A percentile compares a stretch with the other conserved stretches of the same genome.
Evolutionary conservation across 2,113 vertebrate species (phyloP).

Genomic region (Melanocharis versteri): DNA sequence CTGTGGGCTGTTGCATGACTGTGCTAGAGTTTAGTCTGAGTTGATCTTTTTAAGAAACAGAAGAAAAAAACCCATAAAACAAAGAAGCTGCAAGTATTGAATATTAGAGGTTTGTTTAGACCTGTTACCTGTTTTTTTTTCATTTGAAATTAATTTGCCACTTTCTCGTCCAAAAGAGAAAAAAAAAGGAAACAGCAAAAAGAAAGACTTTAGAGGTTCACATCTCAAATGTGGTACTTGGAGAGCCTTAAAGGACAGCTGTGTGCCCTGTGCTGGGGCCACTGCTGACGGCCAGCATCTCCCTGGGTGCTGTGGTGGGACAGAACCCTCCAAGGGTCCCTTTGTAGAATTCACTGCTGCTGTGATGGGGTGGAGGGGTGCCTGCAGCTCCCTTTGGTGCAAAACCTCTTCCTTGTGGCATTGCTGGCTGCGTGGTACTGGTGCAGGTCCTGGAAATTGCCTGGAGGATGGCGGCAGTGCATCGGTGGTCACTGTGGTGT

Average conservation of each 20-base stretch:
- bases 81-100: conserved; percentile 73
- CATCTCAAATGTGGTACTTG: conserved; percentile 61
- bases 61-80: conserved; percentile 31
- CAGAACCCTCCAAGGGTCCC: background rate
- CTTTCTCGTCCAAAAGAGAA: conserved; percentile 39
- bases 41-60: conserved; percentile 75
- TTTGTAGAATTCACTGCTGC: background rate
- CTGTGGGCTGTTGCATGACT: conserved; percentile 79
- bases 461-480: rapidly evolving
- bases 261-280: background rate
- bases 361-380: background rate
- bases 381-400: background rate
- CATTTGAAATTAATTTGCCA: conserved; percentile 66
- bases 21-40: conserved; percentile 83
- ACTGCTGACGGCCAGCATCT: background rate
- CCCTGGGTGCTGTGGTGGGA: background rate
- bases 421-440: background rate
- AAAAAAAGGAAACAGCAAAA: background rate
- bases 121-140: conserved; percentile 58
- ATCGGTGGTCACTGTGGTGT: rapidly evolving
- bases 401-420: background rate
- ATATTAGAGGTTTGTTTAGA: conserved; percentile 77
- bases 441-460: rapidly evolving
- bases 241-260: conserved; percentile 75
- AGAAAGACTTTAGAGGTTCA: conserved; percentile 58